Evolutionary conservation across 1,140 invertebrate species (phyloP), one percentile per base, ranked within the genome.

Genomic region (Drosophila sturtevanti): DNA sequence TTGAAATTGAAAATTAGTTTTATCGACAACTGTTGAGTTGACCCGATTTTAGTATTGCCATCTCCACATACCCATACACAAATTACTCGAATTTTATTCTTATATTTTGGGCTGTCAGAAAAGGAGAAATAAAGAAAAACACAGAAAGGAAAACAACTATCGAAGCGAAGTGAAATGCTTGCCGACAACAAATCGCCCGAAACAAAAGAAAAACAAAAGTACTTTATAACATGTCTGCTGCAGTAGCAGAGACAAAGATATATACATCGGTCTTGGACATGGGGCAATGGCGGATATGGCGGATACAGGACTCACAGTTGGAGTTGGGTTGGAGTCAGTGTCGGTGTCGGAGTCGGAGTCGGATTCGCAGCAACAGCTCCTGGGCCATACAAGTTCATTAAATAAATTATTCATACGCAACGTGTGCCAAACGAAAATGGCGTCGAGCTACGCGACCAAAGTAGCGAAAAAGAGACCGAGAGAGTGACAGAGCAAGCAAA

Each of bases 361-460:
- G 56, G 41, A 31, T 65, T 48, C 41, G 61, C 66, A 65, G 24
- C 35, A 41, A 24, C 68, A 72, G 73, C 51, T 37, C 56, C 51
- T 38, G 64, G 37, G 41, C 51, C 73, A 64, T 85, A 77, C 84
- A 89, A 90, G 89, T 91, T 86, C 89, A 91, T 91, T 89, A 91
- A 91, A 91, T 91, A 89, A 91, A 91, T 91, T 87, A 90, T 91
- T 91, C 82, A 91, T 90, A 90, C 77, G 79, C 85, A 84, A 89
- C 84, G 84, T 89, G 79, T 89, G 84, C 79, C 84, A 67, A 70
- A 62, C 72, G 65, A 79, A 82, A 82, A 87, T 89, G 79, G 81
- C 81, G 75, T 79, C 79, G 74, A 68, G 58, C 68, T 76, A 69
- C 60, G 68, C 68, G 35, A 65, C 61, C 65, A 52, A 62, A 51